phyloP scores from a whole-genome alignment of 2,888 invertebrate species.

The Drosophila barbarae region DNA sequence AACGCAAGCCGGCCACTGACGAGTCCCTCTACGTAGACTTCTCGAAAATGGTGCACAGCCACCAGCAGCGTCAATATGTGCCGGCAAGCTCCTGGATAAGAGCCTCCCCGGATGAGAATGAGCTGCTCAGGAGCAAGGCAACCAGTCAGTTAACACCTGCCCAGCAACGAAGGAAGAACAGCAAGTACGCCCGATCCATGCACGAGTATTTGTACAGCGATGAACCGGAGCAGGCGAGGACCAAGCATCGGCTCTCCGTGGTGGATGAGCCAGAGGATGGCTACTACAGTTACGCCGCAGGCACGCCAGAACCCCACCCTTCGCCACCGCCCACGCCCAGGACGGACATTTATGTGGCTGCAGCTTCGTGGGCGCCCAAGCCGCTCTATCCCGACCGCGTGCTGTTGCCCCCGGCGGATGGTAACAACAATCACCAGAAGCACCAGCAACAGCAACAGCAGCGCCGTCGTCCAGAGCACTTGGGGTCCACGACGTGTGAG shows the following conservation, averaged over 20 bases:
- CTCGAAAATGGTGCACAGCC: constrained; percentile 76
- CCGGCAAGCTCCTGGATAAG: constrained; percentile 72
- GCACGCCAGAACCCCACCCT: constrained; percentile 69
- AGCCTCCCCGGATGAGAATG: constrained; percentile 53
- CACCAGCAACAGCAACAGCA: constrained; percentile 45
- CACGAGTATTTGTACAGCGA: constrained; percentile 76
- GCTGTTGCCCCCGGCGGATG: constrained; percentile 56
- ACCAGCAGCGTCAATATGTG: constrained; percentile 63
- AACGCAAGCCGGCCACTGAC: constrained; percentile 79
- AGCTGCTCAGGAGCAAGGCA: constrained; percentile 31
- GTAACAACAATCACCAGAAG: constrained; percentile 56
- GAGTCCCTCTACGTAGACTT: constrained; percentile 80
- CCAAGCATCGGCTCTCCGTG: constrained; percentile 66
- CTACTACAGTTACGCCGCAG: constrained; percentile 75
- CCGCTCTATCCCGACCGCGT: constrained; percentile 80
- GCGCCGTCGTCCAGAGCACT: constrained; percentile 67
- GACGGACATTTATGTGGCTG: constrained; percentile 86
- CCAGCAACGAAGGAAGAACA: constrained; percentile 62
- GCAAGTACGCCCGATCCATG: constrained; percentile 72
- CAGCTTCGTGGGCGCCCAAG: constrained; percentile 88
- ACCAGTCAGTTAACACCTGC: constrained; percentile 55
- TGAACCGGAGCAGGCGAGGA: constrained; percentile 37
- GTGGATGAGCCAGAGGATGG: constrained; percentile 72
- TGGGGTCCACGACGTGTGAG: constrained; percentile 79
- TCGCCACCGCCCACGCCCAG: constrained; percentile 66